A percentile compares a stretch with the other conserved stretches of the same genome.
Evolutionary conservation across 1,140 invertebrate genomes (phyloP).

Genomic region (Centruroides vittatus): DNA sequence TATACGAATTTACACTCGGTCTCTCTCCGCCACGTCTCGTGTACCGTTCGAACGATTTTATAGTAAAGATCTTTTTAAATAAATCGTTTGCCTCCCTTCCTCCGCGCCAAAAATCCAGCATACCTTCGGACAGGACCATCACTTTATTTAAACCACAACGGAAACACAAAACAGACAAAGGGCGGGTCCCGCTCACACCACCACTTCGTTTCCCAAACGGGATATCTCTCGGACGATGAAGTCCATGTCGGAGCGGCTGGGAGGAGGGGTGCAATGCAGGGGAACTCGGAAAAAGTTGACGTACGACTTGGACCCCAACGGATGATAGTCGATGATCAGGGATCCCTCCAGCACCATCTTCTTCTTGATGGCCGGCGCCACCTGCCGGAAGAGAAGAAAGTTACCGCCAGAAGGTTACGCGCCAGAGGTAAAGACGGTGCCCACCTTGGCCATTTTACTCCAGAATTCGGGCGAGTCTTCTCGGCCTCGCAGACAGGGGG

Average conservation of each 20-base stretch:
- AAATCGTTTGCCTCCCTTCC: no score
- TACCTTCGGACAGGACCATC: no score
- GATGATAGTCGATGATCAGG: conserved; percentile 92
- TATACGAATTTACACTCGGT: no score
- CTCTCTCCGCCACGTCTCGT: no score
- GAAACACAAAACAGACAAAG: no score
- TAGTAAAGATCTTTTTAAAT: no score
- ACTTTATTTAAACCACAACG: no score
- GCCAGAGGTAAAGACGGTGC: not conserved
- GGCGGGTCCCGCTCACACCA: no score
- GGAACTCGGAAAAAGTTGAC: conserved; percentile 92
- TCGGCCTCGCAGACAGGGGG: conserved; percentile 64
- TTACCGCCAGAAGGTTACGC: not conserved
- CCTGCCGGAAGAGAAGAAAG: conserved; percentile 29
- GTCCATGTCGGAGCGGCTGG: conserved; percentile 62
- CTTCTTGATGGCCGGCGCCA: conserved; percentile 85
- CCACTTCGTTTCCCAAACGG: conserved; percentile 46
- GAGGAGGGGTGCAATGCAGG: conserved; percentile 65
- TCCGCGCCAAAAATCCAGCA: no score
- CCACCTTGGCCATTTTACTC: conserved; percentile 48
- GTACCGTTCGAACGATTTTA: no score
- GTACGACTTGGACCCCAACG: conserved; percentile 43
- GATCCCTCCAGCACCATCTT: conserved; percentile 84
- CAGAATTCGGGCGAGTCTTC: conserved; percentile 54
- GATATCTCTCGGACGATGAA: conserved; percentile 79